phyloP scores from a whole-genome alignment of 2,888 invertebrate species.

The Conchocele bisecta region DNA sequence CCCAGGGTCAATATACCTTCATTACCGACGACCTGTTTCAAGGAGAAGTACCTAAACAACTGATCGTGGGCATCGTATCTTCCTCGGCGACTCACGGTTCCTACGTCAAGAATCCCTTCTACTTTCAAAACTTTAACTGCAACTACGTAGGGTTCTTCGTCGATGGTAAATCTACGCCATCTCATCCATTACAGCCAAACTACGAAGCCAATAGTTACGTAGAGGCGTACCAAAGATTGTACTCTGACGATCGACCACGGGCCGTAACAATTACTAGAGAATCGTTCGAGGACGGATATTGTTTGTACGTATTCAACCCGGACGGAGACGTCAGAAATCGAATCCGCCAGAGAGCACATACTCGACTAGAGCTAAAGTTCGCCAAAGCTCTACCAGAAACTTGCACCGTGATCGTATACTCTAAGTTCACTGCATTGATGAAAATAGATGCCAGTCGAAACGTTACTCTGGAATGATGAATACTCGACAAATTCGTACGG shows the following conservation, averaged over 20 bases:
- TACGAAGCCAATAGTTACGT: slow-evolving; percentile 22
- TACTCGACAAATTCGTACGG: no score
- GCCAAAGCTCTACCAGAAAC: slow-evolving; percentile 14
- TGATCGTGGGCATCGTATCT: slow-evolving; percentile 29
- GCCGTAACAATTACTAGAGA: background rate
- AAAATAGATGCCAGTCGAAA: no score
- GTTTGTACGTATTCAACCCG: slow-evolving; percentile 23
- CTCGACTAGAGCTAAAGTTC: slow-evolving; percentile 37
- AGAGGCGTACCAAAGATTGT: background rate
- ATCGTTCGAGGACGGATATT: slow-evolving; percentile 22
- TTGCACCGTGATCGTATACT: slow-evolving; percentile 26
- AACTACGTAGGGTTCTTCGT: slow-evolving; percentile 33
- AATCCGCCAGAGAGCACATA: slow-evolving; percentile 19
- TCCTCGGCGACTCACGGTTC: slow-evolving; percentile 16
- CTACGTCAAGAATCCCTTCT: slow-evolving; percentile 32
- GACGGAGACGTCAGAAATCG: slow-evolving; percentile 9
- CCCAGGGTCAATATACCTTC: slow-evolving; percentile 24
- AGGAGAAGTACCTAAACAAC: slow-evolving; percentile 30
- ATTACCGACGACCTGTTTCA: slow-evolving; percentile 35
- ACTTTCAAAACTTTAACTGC: slow-evolving; percentile 30
- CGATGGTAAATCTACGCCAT: slow-evolving; percentile 27
- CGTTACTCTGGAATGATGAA: no score
- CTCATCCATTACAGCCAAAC: slow-evolving; percentile 20
- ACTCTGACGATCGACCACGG: background rate
- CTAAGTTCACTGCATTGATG: no score